Conservation (phyloP, 2,113 vertebrate species). For the Hyperoodon ampullatus region DNA sequence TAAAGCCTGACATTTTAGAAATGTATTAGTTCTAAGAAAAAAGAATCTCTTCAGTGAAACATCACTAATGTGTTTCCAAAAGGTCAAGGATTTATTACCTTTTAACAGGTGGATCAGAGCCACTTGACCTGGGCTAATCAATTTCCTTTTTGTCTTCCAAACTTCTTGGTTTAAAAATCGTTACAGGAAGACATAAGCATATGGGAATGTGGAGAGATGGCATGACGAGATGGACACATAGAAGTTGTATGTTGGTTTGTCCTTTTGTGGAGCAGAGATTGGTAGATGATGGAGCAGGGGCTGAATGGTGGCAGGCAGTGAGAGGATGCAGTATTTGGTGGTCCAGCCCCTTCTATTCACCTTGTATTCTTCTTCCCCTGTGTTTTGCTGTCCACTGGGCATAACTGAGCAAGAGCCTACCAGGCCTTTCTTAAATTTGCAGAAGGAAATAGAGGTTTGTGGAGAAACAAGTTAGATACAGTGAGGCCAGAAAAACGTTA, state of each 20-base stretch:
- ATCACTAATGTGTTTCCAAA: conserved; percentile 51
- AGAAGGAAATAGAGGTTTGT: neutral
- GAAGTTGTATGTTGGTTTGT: neutral
- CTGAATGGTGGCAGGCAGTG: too few relatives aligned
- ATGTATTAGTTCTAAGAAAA: conserved; percentile 49
- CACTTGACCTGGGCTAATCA: conserved; percentile 44
- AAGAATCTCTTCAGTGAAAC: conserved; percentile 63
- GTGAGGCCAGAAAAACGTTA: neutral
- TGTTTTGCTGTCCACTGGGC: neutral
- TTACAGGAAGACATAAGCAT: neutral
- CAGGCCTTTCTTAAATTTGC: neutral
- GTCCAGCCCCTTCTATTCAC: fast-evolving
- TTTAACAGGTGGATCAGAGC: neutral
- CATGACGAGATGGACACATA: neutral
- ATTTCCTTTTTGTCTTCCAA: neutral
- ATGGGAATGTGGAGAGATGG: neutral
- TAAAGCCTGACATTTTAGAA: conserved; percentile 71
- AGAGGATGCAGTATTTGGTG: fast-evolving
- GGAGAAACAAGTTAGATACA: neutral
- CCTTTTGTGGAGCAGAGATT: neutral
- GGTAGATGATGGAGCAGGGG: too few relatives aligned
- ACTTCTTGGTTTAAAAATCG: neutral
- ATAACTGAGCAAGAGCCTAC: neutral
- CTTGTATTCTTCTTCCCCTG: neutral
- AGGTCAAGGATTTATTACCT: conserved; percentile 69